Conservation (phyloP, 2,113 vertebrate genomes). For the Eulacestoma nigropectus region DNA sequence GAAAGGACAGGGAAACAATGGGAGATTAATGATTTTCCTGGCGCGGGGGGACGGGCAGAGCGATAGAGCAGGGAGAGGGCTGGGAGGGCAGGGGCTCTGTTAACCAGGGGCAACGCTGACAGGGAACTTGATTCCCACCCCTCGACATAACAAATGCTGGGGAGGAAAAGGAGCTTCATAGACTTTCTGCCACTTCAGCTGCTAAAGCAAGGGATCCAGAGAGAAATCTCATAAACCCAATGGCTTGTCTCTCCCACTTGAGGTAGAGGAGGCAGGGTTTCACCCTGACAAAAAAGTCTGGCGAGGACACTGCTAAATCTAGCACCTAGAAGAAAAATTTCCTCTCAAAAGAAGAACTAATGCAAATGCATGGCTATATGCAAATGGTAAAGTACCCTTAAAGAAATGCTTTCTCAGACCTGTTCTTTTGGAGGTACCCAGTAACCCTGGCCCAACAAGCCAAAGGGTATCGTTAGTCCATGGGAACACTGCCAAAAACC, state of each 20-base stretch:
- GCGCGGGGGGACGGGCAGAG: background rate
- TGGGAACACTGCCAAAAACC: background rate
- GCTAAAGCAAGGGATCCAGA: background rate
- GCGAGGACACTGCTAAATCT: background rate
- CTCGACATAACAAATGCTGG: background rate
- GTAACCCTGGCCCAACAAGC: background rate
- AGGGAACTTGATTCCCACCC: background rate
- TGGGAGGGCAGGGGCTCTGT: background rate
- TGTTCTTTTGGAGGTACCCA: background rate
- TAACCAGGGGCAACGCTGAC: background rate
- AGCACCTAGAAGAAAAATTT: background rate
- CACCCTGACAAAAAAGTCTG: background rate
- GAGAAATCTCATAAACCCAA: background rate
- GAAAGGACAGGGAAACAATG: background rate
- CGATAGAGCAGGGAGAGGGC: background rate
- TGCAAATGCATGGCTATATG: background rate
- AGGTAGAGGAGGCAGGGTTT: background rate
- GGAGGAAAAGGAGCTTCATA: background rate
- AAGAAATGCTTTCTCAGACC: background rate
- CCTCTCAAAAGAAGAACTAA: background rate
- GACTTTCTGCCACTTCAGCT: background rate
- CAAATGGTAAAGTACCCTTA: background rate
- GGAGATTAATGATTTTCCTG: slow-evolving; percentile 11
- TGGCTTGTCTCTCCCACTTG: background rate
- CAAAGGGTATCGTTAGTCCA: background rate